Conservation (phyloP, 37 sponge, comb jelly and placozoan species). For the Hexactinellida sp. region DNA sequence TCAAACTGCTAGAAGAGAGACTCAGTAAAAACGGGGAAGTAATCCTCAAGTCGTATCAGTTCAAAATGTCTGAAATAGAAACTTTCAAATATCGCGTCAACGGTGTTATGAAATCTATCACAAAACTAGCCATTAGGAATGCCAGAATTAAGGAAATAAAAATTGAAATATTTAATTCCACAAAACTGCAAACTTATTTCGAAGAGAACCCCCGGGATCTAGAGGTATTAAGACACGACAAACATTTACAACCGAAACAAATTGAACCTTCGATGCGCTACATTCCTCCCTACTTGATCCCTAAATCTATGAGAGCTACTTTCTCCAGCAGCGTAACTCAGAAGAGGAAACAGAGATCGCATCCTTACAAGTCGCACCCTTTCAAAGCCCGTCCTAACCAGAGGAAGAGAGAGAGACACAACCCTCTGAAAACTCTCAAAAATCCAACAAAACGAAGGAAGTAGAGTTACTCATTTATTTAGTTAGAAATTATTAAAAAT, state of each 20-base stretch:
- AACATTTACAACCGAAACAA: conserved; percentile 47
- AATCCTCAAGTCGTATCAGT: conserved; percentile 59
- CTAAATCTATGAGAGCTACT: conserved; percentile 5
- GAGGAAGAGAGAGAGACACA: not conserved
- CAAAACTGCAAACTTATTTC: conserved; percentile 69
- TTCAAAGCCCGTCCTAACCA: not conserved
- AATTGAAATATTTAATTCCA: conserved; percentile 78
- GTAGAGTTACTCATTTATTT: not conserved
- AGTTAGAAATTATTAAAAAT: not conserved
- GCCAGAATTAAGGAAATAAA: conserved; percentile 87
- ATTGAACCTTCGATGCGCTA: conserved; percentile 73
- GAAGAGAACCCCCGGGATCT: conserved; percentile 91
- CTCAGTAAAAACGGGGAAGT: conserved; percentile 28
- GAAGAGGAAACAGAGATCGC: not conserved
- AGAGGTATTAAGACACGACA: conserved; percentile 88
- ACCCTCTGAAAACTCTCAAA: not conserved
- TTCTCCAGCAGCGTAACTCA: not conserved
- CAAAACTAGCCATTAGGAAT: conserved; percentile 69
- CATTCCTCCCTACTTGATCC: conserved; percentile 73
- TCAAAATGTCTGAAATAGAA: conserved; percentile 90
- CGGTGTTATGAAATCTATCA: conserved; percentile 72
- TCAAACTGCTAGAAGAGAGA: conserved; percentile 34
- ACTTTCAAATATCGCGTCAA: conserved; percentile 81
- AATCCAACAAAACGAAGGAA: not conserved
- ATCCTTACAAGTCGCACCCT: not conserved